phyloP scores from a whole-genome alignment of 2,113 vertebrate species.

The Hypocryptadius cinnamomeus region DNA sequence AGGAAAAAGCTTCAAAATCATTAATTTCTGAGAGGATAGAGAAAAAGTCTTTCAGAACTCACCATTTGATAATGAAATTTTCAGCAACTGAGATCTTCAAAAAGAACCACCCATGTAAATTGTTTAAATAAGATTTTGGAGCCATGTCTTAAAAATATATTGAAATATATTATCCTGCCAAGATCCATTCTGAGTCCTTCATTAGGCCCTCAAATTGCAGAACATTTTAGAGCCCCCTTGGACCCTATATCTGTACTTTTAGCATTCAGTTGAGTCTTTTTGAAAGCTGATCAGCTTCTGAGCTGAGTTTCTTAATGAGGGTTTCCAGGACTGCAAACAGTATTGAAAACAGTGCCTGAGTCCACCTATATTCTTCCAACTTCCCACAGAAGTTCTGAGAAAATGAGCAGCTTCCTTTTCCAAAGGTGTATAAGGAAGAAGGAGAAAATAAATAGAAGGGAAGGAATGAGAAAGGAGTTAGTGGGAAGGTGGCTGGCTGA shows the following conservation, averaged over 20 bases:
- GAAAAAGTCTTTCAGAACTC: not conserved
- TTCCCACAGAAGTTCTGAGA: not conserved
- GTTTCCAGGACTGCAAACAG: not conserved
- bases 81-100: not conserved
- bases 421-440: not conserved
- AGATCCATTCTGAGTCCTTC: not conserved
- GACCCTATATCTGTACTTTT: not conserved
- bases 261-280: not conserved
- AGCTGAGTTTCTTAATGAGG: not conserved
- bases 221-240: constrained; percentile 10
- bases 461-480: not conserved
- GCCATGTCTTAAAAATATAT: not conserved
- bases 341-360: not conserved
- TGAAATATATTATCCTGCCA: constrained; percentile 11
- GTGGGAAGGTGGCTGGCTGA: not conserved
- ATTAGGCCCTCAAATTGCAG: not conserved
- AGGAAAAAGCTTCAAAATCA: not conserved
- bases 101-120: not conserved
- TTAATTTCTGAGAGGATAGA: not conserved
- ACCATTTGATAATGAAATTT: not conserved
- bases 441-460: not conserved
- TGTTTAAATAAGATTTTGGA: constrained; percentile 26
- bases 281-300: constrained; percentile 15
- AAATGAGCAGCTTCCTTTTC: constrained; percentile 6
- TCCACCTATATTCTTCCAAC: not conserved